Evolutionary conservation across 1,140 invertebrate genomes (phyloP).

Genomic region (Forficula auricularia): DNA sequence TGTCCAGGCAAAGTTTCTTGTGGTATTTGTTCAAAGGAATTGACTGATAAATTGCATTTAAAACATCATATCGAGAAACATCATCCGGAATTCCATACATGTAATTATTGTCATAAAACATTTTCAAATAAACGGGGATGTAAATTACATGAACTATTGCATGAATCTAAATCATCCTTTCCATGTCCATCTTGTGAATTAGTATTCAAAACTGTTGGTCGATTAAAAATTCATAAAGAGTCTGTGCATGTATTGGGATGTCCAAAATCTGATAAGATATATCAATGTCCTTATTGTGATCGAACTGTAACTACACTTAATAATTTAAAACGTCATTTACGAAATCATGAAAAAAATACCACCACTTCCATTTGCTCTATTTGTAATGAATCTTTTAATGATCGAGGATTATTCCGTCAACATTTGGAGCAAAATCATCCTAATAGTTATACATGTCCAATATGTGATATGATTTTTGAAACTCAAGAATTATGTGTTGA

Average conservation of each 20-base stretch:
- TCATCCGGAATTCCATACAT: slow-evolving; percentile 3
- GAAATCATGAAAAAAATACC: slow-evolving; percentile 3
- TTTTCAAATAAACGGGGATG: slow-evolving; percentile 4
- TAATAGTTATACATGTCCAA: slow-evolving; percentile 3
- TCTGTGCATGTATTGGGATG: slow-evolving; percentile 1
- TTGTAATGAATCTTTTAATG: slow-evolving; percentile 5
- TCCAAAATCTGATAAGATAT: slow-evolving; percentile 2
- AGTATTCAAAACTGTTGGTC: slow-evolving; percentile 1
- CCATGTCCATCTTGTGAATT: slow-evolving; percentile 3
- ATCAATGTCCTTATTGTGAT: slow-evolving; percentile 5
- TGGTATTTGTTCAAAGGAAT: slow-evolving; percentile 3
- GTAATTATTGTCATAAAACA: slow-evolving; percentile 3
- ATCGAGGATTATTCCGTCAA: slow-evolving; percentile 1
- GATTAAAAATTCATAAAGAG: slow-evolving; percentile 4
- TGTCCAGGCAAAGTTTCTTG: slow-evolving; percentile 2
- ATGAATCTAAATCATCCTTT: not conserved
- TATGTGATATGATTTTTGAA: slow-evolving; percentile 7
- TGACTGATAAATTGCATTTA: slow-evolving; percentile 7
- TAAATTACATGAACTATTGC: slow-evolving; percentile 6
- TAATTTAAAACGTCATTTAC: slow-evolving; percentile 8
- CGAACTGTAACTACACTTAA: slow-evolving; percentile 7
- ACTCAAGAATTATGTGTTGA: slow-evolving; percentile 1
- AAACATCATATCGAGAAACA: slow-evolving; percentile 8
- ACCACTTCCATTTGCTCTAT: slow-evolving; percentile 1
- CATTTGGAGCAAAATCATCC: slow-evolving; percentile 7